phyloP scores from a whole-genome alignment of 2,113 vertebrate species.

The Nycticorax nycticorax region DNA sequence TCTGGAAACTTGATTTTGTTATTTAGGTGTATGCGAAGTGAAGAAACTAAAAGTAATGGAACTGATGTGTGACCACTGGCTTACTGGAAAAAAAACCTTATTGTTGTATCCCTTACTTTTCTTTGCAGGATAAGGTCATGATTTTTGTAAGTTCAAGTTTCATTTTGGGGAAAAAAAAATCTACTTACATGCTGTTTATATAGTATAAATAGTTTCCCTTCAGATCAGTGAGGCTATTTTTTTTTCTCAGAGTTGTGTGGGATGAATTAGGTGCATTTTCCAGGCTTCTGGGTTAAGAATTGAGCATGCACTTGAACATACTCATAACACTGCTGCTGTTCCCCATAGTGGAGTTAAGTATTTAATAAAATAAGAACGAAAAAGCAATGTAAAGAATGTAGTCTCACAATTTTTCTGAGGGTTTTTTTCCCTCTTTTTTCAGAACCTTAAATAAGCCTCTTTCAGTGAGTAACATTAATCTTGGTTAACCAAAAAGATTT shows the following conservation, averaged over 20 bases:
- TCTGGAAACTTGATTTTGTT: background rate
- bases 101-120: background rate
- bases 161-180: background rate
- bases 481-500: background rate
- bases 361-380: background rate
- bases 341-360: background rate
- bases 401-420: background rate
- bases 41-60: background rate
- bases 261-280: background rate
- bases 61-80: background rate
- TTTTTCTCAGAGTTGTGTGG: background rate
- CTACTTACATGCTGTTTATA: background rate
- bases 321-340: background rate
- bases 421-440: rapidly evolving
- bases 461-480: background rate
- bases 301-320: background rate
- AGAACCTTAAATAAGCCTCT: background rate
- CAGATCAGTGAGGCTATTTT: background rate
- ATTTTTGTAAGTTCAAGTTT: background rate
- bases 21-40: background rate
- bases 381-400: background rate
- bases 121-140: background rate
- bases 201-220: background rate
- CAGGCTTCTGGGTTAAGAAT: background rate
- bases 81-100: background rate